Base-by-base conservation (phyloP, 2,888 invertebrate species). In the Caenorhabditis imperialis region DNA sequence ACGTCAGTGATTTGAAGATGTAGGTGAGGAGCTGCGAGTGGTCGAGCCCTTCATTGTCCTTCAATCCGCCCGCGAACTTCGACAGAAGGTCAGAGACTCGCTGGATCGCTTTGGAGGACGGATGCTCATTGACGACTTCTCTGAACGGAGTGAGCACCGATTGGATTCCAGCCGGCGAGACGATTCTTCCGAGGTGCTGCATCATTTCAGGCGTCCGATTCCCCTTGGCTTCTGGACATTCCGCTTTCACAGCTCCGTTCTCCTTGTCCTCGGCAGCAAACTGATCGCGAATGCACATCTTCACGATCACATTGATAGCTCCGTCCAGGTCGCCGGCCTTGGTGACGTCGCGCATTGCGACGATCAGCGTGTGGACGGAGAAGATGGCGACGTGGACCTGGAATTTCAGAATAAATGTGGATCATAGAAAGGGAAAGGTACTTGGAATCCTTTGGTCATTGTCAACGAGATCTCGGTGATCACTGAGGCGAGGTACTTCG, bases 211-310 rank as follows among this genome's bases (percentile, higher is more conserved):
- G 94, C 85, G 95, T 94, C 89, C 95, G 96, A 47, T 93, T 92
- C 25, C 88, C 89, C 67, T 89, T 88, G 0, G 91, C 91, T 84
- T 91, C 91, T 78, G 89, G 89, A 33, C 65, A 81, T 88, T 94
- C 94, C 12, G 92, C 92, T 6, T 92, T 92, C 25, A 97, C 92
- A 86, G 94, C 93, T 0, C 92, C 92, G 0, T 96, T 92, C 89
- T 96, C 94, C 89, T 96, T 97, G 89, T 98, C 97, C 87, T 96
- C 96, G 0, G 93, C 92, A 4, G 93, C 90, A 88, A 97, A 97
- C 38, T 97, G 90, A 89, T 98, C 97, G 73, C 93, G 92, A 44
- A 92, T 92, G 79, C 94, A 94, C 5, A 96, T 89, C 91, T 92
- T 83, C 20, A 86, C 73, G 50, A 97, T 92, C 73, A 92, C 92